Evolutionary conservation across 1,140 invertebrate species (phyloP).

Genomic region (Eufriesea mexicana): DNA sequence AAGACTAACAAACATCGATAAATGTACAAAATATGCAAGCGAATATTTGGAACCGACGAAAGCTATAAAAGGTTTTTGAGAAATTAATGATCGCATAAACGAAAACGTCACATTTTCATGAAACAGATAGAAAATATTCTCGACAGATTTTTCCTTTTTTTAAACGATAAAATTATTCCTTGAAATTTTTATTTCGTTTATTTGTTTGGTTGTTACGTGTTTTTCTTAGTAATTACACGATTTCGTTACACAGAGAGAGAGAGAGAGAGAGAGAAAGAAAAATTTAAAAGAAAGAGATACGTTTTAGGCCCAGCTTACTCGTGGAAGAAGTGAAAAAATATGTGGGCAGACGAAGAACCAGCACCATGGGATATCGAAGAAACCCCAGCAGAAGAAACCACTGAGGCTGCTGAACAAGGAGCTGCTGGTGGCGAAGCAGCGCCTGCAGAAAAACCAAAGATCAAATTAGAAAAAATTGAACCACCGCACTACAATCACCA

Average conservation of each 20-base stretch:
- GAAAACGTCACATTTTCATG: background rate
- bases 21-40: background rate
- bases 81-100: too few relatives aligned
- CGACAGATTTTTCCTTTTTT: background rate
- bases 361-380: conserved; percentile 73
- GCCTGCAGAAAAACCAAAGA: conserved; percentile 24
- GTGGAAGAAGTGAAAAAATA: conserved; percentile 55
- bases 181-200: background rate
- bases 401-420: conserved; percentile 61
- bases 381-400: conserved; percentile 53
- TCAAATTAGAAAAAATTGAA: conserved; percentile 68
- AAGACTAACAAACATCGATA: background rate
- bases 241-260: background rate
- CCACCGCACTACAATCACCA: conserved; percentile 85
- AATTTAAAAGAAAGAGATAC: background rate
- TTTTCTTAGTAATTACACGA: background rate
- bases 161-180: background rate
- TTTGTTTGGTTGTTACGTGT: background rate
- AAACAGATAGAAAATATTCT: background rate
- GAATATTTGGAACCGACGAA: background rate
- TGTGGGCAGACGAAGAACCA: conserved; percentile 78
- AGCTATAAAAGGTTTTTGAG: background rate
- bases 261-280: background rate
- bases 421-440: conserved; percentile 49
- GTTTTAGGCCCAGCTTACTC: conserved; percentile 27